These are phyloP conservation scores for Patagioenas fasciata DNA, from an alignment of 2,113 vertebrate species.

Conservation along the genomic window DNA sequence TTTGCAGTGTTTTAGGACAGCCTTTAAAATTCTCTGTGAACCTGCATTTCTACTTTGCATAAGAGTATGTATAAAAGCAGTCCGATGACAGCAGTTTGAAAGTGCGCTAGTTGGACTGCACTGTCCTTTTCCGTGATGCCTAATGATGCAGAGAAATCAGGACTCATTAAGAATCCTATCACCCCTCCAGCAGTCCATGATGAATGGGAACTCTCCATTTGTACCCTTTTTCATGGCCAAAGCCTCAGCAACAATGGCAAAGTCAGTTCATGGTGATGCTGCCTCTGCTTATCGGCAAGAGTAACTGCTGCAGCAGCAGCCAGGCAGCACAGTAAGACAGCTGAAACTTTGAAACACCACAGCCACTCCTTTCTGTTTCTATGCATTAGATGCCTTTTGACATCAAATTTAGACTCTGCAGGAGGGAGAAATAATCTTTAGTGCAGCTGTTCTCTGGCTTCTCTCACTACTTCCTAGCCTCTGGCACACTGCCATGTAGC, in stretches of 20 bases:
- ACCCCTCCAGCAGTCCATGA: fast-evolving
- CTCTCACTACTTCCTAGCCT: not conserved
- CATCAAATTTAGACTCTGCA: not conserved
- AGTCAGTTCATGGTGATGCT: not conserved
- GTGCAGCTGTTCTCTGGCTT: not conserved
- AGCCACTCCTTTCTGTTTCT: not conserved
- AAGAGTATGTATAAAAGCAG: not conserved
- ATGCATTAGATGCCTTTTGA: not conserved
- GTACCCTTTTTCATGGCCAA: not conserved
- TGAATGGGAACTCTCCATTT: not conserved
- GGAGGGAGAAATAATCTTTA: not conserved
- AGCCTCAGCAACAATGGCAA: not conserved
- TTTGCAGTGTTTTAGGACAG: not conserved
- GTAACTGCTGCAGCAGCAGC: not conserved
- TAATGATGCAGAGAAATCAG: not conserved
- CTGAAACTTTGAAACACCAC: not conserved
- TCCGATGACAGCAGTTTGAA: not conserved
- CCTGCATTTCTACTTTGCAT: not conserved
- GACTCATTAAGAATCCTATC: not conserved
- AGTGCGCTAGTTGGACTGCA: not conserved
- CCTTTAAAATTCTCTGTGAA: not conserved
- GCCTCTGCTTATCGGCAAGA: not conserved
- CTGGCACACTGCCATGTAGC: not conserved
- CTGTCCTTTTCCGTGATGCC: not conserved
- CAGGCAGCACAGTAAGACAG: not conserved